phyloP scores from a whole-genome alignment of 1,140 invertebrate genomes.

The Drosophila nebulosa region DNA sequence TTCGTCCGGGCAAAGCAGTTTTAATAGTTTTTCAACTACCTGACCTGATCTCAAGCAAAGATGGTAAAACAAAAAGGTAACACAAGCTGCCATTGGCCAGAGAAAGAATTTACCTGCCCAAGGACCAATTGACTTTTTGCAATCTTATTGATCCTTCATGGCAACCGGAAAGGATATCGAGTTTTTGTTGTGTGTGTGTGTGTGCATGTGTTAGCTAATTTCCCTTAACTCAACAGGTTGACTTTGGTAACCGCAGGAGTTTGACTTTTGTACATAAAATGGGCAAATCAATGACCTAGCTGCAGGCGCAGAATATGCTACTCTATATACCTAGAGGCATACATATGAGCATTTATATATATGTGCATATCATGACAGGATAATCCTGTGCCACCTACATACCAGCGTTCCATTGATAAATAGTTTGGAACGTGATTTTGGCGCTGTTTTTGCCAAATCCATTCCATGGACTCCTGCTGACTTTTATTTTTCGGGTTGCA shows the following conservation, averaged over 20 bases:
- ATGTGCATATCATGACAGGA: constrained; percentile 33
- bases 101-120: constrained; percentile 33
- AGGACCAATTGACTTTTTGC: constrained; percentile 72
- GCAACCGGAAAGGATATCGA: constrained; percentile 34
- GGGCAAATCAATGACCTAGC: constrained; percentile 4
- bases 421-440: constrained; percentile 78
- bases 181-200: not conserved
- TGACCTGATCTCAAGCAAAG: constrained; percentile 31
- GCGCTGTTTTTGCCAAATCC: constrained; percentile 66
- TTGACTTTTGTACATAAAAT: constrained; percentile 57
- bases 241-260: constrained; percentile 57
- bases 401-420: constrained; percentile 67
- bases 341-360: no score
- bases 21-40: constrained; percentile 50
- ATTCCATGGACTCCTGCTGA: constrained; percentile 58
- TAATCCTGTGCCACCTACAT: constrained; percentile 34
- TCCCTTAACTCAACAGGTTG: constrained; percentile 61
- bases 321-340: not conserved
- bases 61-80: not conserved
- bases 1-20: constrained; percentile 33
- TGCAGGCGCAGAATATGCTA: not conserved
- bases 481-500: constrained; percentile 14
- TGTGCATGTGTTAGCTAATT: constrained; percentile 16
- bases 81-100: constrained; percentile 46
- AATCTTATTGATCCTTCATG: constrained; percentile 55